Base-by-base conservation (phyloP, 2,797 vertebrate genomes). In the Silurus aristotelis region DNA sequence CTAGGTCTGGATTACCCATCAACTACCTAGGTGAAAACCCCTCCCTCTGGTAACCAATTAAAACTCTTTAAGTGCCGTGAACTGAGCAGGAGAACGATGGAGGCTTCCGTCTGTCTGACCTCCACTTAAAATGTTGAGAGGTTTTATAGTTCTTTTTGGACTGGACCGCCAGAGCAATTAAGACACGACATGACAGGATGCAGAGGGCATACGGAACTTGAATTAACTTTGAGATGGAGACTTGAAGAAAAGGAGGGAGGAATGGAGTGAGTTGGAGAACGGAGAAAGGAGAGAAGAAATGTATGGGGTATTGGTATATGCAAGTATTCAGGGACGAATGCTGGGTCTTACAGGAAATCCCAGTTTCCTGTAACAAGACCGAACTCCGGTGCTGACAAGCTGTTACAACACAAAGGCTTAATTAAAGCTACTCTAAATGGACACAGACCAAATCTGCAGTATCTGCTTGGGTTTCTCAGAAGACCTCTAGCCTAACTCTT, bases 1-100 rank as follows among this genome's bases (percentile, higher is more conserved):
- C 85, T 85, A 88, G 90, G 89, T 94, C 95, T 95, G 95, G 94
- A 88, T 92, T 93, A 93, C 92, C 93, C 94, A 95, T 96, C 93
- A 96, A 90, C 92, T 93, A 95, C 94, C 93, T 94, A 94, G 92
- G 76, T 82, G 58, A 88, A 88, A 90, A 92, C 87, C 88, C 88
- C 84, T 67, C 91, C 92, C 91, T 93, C 92, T 68, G 46, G 60
- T 38, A 89, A 88, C 92, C 92, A 94, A 94, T 94, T 93, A 93
- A 93, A 92, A 92, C 86, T 90, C 85, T 91, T 91, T 93, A 93
- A 91, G 86, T 89, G 90, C 92, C 72, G 72, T 83, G 83, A 68
- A 68, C n/a, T 12, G 61, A 58, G 88, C 27, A 38, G 64, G 86
- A 85, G 70, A 67, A 6, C 82, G 71, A 84, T 63, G 71, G n/a